A percentile compares a stretch with the other conserved stretches of the same genome.
phyloP scores from a whole-genome alignment of 1,140 invertebrate genomes.

The Hycleus phaleratus region DNA sequence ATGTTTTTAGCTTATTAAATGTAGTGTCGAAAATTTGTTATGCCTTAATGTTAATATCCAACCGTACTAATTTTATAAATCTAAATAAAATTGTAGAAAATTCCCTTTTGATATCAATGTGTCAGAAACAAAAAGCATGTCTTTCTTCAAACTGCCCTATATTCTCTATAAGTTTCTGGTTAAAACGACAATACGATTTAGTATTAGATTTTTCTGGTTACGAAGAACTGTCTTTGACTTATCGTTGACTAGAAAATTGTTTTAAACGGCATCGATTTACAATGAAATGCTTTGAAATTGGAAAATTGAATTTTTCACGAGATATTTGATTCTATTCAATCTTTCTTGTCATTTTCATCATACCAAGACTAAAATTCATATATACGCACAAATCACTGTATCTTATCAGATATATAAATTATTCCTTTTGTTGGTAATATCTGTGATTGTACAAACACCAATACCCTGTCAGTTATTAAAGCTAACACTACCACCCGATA shows the following conservation, averaged over 20 bases:
- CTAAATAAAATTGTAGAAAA: too few relatives aligned
- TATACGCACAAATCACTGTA: constrained; percentile 18
- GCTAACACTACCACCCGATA: constrained; percentile 11
- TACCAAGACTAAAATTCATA: neutral
- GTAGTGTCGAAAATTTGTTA: too few relatives aligned
- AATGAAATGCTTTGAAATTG: neutral
- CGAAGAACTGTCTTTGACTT: too few relatives aligned
- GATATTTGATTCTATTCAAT: too few relatives aligned
- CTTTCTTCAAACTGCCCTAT: neutral
- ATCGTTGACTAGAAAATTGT: neutral
- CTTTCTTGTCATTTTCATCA: too few relatives aligned
- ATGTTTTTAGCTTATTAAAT: too few relatives aligned
- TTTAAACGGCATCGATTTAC: neutral
- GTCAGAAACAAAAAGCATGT: constrained; percentile 8
- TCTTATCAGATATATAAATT: constrained; percentile 23
- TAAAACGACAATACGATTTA: neutral
- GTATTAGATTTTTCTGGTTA: neutral
- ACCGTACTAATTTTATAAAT: too few relatives aligned
- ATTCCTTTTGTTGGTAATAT: constrained; percentile 17
- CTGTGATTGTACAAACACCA: constrained; percentile 14
- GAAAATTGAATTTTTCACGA: constrained; percentile 1
- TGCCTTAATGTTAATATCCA: too few relatives aligned
- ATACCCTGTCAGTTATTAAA: constrained; percentile 13
- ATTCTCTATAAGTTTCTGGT: neutral
- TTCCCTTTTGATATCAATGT: constrained; percentile 1